Evolutionary conservation across 2,888 invertebrate genomes (phyloP), one percentile per base, ranked within the genome.

Genomic region (Gymnoscelis rufifasciata): DNA sequence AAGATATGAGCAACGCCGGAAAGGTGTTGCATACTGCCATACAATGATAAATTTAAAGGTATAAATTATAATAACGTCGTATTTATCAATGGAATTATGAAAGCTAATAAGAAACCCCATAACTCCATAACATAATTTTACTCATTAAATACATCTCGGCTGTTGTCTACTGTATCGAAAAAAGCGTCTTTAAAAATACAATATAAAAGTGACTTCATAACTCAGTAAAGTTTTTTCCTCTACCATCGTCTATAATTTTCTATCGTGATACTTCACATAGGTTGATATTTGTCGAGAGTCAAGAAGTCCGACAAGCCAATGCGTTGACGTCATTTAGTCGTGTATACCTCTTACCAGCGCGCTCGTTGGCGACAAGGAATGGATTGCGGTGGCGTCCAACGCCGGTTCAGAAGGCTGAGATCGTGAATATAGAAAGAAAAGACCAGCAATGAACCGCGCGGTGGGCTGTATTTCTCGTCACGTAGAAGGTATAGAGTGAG

Each of bases 291-390:
- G 79, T 78, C 75, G 80, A 81, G 82, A 79, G 80, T 75, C 78
- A 76, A 83, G 83, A 78, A 84, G 79, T 76, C 81, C 78, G 79
- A 78, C 86, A 79, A 81, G 82, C 83, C 86, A 78, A 87, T 78
- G 75, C 63, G 86, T 84, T 88, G 87, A 87, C 87, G 87, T 88
- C 87, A 88, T 87, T 66, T 71, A 71, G 69, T 71, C 76, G 77
- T 78, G 83, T 80, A 72, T 69, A 77, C 72, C 78, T 74, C 70
- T 65, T 71, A 83, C 80, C 70, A 76, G 60, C 57, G 47, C 50
- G 56, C 57, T 57, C 57, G 60, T 57, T 60, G 56, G 56, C 62
- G 62, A 62, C 61, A 65, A 63, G 56, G 56, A 54, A 51, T 49
- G 57, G 48, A 54, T 38, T 24, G 35, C 27, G 41, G 47, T 45